Evolutionary conservation across 2,797 vertebrate genomes (phyloP), one percentile per base, ranked within the genome.

Genomic region (Clarias pachynema): DNA sequence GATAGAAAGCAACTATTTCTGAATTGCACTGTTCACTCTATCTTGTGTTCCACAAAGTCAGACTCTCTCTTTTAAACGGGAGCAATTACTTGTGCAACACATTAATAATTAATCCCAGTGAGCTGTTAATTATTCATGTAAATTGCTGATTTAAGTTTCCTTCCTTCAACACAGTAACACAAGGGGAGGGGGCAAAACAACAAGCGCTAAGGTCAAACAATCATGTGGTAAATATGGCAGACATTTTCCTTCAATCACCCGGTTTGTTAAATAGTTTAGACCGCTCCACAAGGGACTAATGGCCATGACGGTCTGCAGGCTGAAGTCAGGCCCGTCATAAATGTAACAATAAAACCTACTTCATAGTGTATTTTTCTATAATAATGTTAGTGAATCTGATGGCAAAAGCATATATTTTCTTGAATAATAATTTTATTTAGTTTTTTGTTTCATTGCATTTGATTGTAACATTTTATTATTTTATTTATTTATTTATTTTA

Each of bases 41-140:
- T 77, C 63, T 56, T 60, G n/a, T 29, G 81, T 31, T 85, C 74
- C 57, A 34, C 56, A 65, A 82, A 84, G 57, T 59, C 31, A 53
- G 75, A 57, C 81, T 79, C 68, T 93, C 81, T 86, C 93, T 92
- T 92, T 92, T 91, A 90, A 92, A 92, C 90, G 26, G 89, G 91
- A 93, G 93, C 93, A 94, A 94, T 94, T 89, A 34, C 93, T 88
- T 89, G 90, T 90, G 90, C 87, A 93, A 94, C 94, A 93, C 94
- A 96, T 96, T 90, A 96, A 96, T 96, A 95, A 96, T 96, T 96
- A 94, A 96, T 94, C 92, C 77, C 0, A 77, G 57, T 90, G 85
- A 85, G 81, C 72, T 70, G 92, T 97, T 95, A 96, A 96, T 96
- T 96, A 96, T 96, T 96, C 92, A 96, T 96, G 95, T 92, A 96